Evolutionary conservation across 2,888 invertebrate species (phyloP).

Genomic region (Sphaeridia pumilis): DNA sequence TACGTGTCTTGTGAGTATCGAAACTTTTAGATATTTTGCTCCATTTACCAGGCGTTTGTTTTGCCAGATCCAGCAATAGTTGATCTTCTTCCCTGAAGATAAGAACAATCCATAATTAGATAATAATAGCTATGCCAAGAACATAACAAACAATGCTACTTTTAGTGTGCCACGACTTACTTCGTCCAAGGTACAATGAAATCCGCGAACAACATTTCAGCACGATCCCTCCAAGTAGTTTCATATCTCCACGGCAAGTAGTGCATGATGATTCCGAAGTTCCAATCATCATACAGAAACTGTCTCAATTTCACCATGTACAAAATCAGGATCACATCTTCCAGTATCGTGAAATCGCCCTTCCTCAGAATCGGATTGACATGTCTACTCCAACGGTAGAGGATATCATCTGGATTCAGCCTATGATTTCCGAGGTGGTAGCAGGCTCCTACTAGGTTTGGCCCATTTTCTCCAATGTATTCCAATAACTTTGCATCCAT

Average conservation of each 20-base stretch:
- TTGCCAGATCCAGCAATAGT: slow-evolving; percentile 21
- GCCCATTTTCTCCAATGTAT: slow-evolving; percentile 13
- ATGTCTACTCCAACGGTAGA: slow-evolving; percentile 30
- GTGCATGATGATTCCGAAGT: slow-evolving; percentile 29
- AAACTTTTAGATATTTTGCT: slow-evolving; percentile 29
- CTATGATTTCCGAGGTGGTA: slow-evolving; percentile 14
- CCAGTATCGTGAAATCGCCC: slow-evolving; percentile 30
- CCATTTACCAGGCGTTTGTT: slow-evolving; percentile 24
- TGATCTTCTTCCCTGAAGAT: slow-evolving; percentile 33
- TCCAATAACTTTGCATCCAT: slow-evolving; percentile 16
- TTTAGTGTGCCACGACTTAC: too few species aligned
- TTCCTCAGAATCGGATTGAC: slow-evolving; percentile 24
- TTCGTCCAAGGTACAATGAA: slow-evolving; percentile 35
- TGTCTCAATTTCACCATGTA: slow-evolving; percentile 28
- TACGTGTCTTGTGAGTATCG: slow-evolving; percentile 31
- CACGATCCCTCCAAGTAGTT: slow-evolving; percentile 33
- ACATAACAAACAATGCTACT: too few species aligned
- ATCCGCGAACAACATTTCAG: slow-evolving; percentile 30
- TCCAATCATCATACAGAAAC: slow-evolving; percentile 23
- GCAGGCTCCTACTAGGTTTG: slow-evolving; percentile 25
- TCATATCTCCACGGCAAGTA: slow-evolving; percentile 34
- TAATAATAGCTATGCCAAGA: too few species aligned
- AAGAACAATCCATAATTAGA: too few species aligned
- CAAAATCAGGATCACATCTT: slow-evolving; percentile 30
- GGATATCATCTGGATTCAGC: slow-evolving; percentile 24